Base-by-base conservation (phyloP, 2,888 invertebrate genomes). In the Philereme vetulata region DNA sequence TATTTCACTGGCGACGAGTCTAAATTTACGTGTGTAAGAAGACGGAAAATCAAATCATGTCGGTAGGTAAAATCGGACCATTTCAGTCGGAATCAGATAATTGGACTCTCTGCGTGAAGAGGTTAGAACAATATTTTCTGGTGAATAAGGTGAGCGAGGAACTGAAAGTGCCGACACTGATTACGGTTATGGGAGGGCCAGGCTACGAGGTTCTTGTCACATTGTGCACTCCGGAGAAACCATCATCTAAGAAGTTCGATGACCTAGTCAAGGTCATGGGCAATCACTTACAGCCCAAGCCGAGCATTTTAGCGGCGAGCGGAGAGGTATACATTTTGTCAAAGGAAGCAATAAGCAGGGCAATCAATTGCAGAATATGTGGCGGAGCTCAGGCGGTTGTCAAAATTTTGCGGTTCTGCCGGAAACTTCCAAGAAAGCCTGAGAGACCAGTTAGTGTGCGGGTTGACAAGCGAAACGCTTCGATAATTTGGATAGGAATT, bases 201-300 rank as follows among this genome's bases (percentile, higher is more conserved):
- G 35, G 35, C 7, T 36, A 36, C 7, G 35, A 36, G 35, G 1
- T 36, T 5, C 7, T 36, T 1, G 35, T 36, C 5, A 36, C 35
- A 36, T 36, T 36, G 35, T 36, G 35, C 35, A 36, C 35, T 74
- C 5, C 72, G 73, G 74, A 52, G 70, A 4, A 72, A 68, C 35
- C 35, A 36, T 36, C 35, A 5, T 6, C 5, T 36, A 36, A 36
- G 3, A 36, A 36, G 35, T 36, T 36, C 7, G 35, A 6, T 36
- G 35, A 48, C 46, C 35, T 36, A 6, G 35, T 36, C 3, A 36
- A 36, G 35, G 35, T 36, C 1, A 36, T 36, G 35, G 35, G 35
- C 76, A 82, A 76, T 21, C 21, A 21, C 21, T 21, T 21, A 21
- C 21, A 21, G 21, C 21, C 21, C 21, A 21, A 21, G 21, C 21